Conservation (phyloP, 2,113 vertebrate species). For the Tricholaema leucomelas region DNA sequence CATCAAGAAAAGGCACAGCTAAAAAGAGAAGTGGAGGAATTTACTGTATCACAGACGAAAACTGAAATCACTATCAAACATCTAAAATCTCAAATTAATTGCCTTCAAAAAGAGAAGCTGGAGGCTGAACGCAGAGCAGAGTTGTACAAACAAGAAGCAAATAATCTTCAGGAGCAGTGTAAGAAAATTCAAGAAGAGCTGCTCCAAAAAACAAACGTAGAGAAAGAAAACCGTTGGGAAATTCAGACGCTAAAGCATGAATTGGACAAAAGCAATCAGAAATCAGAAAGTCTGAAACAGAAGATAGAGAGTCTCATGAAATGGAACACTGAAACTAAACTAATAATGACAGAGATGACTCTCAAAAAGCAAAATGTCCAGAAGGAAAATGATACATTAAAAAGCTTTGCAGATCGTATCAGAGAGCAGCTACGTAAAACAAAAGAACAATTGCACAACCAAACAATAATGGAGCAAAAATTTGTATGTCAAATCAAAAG, state of each 20-base stretch:
- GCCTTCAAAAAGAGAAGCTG: slow-evolving; percentile 80
- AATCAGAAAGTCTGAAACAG: slow-evolving; percentile 76
- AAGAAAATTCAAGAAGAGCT: slow-evolving; percentile 82
- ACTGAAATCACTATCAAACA: slow-evolving; percentile 78
- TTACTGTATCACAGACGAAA: slow-evolving; percentile 76
- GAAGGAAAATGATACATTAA: slow-evolving; percentile 84
- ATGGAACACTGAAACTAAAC: slow-evolving; percentile 81
- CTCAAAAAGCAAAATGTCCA: slow-evolving; percentile 86
- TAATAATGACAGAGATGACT: slow-evolving; percentile 78
- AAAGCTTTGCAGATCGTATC: slow-evolving; percentile 84
- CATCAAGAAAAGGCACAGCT: slow-evolving; percentile 87
- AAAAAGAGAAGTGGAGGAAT: slow-evolving; percentile 83
- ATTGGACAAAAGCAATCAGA: slow-evolving; percentile 78
- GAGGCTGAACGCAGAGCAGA: slow-evolving; percentile 79
- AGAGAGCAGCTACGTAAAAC: slow-evolving; percentile 87
- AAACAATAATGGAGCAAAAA: slow-evolving; percentile 85
- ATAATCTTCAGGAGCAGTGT: slow-evolving; percentile 82
- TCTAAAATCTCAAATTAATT: slow-evolving; percentile 80
- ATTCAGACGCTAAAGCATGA: slow-evolving; percentile 83
- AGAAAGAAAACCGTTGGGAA: slow-evolving; percentile 81
- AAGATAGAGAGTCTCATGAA: slow-evolving; percentile 84
- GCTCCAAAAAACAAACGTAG: slow-evolving; percentile 74
- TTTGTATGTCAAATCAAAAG: slow-evolving; percentile 86
- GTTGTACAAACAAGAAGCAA: slow-evolving; percentile 80
- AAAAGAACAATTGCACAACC: slow-evolving; percentile 89